These are phyloP conservation scores for Clitarchus hookeri DNA, from an alignment of 2,888 invertebrate genomes.

Conservation along the genomic window DNA sequence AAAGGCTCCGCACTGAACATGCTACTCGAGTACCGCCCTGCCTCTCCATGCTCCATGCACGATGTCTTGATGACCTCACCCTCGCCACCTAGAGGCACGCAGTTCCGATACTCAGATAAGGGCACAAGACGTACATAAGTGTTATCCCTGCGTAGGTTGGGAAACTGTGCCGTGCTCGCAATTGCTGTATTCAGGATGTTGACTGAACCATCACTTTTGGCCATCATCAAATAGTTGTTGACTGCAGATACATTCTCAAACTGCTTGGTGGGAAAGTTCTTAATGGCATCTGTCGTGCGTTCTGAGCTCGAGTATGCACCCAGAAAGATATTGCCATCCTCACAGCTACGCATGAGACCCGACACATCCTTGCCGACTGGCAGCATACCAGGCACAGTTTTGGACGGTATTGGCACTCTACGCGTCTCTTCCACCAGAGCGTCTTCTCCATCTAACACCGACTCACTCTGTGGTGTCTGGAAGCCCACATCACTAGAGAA, in stretches of 20 bases:
- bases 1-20: not conserved
- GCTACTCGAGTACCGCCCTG: not conserved
- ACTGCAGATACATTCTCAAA: not conserved
- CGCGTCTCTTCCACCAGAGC: not conserved
- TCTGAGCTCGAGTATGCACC: not conserved
- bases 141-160: not conserved
- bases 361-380: not conserved
- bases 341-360: not conserved
- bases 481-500: not conserved
- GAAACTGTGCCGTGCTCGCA: not conserved
- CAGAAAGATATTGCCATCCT: not conserved
- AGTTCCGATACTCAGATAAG: not conserved
- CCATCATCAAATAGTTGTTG: not conserved
- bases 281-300: not conserved
- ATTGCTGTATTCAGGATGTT: not conserved
- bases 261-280: not conserved
- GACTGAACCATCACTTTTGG: not conserved
- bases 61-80: not conserved
- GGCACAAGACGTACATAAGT: not conserved
- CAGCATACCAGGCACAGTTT: not conserved
- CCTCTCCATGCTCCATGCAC: not conserved
- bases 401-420: not conserved
- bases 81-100: not conserved
- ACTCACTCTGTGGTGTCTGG: not conserved
- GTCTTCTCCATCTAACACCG: not conserved